A percentile compares a stretch with the other conserved stretches of the same genome.
These are phyloP conservation scores for Muricea muricata DNA, from an alignment of 92 coral and sea anemone species.

Conservation along the genomic window DNA sequence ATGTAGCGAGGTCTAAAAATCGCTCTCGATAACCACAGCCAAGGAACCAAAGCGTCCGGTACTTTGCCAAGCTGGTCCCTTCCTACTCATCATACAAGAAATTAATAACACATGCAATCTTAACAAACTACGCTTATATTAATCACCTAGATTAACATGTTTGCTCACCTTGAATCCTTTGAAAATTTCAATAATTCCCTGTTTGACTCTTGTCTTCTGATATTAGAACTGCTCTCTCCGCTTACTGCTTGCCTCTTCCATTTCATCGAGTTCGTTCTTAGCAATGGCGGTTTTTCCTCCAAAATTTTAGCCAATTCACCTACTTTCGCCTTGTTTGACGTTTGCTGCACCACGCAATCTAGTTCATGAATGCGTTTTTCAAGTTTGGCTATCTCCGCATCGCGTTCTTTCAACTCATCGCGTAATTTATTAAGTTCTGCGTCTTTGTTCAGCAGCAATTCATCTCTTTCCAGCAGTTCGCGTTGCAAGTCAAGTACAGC, in stretches of 20 bases:
- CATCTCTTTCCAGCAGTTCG: slow-evolving; percentile 85
- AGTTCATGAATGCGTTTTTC: slow-evolving; percentile 94
- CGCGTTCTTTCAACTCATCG: slow-evolving; percentile 82
- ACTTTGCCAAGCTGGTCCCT: too few relatives aligned
- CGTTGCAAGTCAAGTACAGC: slow-evolving; percentile 67
- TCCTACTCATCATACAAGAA: too few relatives aligned
- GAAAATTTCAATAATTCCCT: slow-evolving; percentile 86
- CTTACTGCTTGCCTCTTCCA: slow-evolving; percentile 97
- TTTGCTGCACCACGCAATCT: slow-evolving; percentile 95
- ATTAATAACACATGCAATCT: too few relatives aligned
- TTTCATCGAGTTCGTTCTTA: slow-evolving; percentile 53
- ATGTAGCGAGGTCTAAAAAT: too few relatives aligned
- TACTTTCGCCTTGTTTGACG: slow-evolving; percentile 59
- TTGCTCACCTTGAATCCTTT: slow-evolving; percentile 88
- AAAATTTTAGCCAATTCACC: slow-evolving; percentile 66
- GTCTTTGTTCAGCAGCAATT: slow-evolving; percentile 82
- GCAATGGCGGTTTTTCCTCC: slow-evolving; percentile 57
- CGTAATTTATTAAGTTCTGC: slow-evolving; percentile 84
- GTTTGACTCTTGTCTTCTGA: slow-evolving; percentile 63
- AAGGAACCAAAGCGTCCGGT: too few relatives aligned
- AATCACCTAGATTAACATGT: not conserved
- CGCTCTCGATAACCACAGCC: too few relatives aligned
- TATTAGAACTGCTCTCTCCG: slow-evolving; percentile 92
- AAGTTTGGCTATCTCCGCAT: slow-evolving; percentile 76
- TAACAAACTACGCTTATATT: too few relatives aligned